phyloP scores from a whole-genome alignment of 2,113 vertebrate genomes.

The Mastomys coucha region DNA sequence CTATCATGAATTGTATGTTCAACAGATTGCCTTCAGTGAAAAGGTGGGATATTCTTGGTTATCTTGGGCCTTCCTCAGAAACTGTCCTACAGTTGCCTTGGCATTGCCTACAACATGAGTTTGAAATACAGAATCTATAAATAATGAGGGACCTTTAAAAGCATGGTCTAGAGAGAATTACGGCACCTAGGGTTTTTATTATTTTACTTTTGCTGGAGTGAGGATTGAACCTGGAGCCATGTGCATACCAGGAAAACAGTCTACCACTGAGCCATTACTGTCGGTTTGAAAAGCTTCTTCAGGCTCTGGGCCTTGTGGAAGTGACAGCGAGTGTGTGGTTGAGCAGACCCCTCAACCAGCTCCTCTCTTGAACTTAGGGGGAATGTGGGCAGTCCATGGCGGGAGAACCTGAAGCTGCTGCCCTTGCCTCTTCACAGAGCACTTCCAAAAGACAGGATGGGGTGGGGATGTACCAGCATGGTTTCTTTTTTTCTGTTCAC shows the following conservation, averaged over 20 bases:
- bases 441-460: not conserved
- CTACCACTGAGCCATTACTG: not conserved
- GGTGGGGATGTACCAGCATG: not conserved
- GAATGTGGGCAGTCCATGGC: not conserved
- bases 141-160: not conserved
- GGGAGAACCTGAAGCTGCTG: not conserved
- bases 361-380: not conserved
- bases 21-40: not conserved
- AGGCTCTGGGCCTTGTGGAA: not conserved
- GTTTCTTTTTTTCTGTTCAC: not conserved
- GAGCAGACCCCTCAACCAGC: not conserved
- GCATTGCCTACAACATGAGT: not conserved
- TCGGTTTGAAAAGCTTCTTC: not conserved
- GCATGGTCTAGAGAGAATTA: not conserved
- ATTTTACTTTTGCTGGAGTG: not conserved
- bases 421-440: not conserved
- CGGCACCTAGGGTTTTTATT: not conserved
- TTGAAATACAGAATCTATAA: slow-evolving; percentile 4
- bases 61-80: slow-evolving; percentile 8
- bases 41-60: not conserved
- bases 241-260: not conserved
- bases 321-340: not conserved
- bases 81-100: not conserved
- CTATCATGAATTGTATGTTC: slow-evolving; percentile 32
- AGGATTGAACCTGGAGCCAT: not conserved